These are phyloP conservation scores for Epinephelus lanceolatus DNA, from an alignment of 2,113 vertebrate species.

Conservation along the genomic window DNA sequence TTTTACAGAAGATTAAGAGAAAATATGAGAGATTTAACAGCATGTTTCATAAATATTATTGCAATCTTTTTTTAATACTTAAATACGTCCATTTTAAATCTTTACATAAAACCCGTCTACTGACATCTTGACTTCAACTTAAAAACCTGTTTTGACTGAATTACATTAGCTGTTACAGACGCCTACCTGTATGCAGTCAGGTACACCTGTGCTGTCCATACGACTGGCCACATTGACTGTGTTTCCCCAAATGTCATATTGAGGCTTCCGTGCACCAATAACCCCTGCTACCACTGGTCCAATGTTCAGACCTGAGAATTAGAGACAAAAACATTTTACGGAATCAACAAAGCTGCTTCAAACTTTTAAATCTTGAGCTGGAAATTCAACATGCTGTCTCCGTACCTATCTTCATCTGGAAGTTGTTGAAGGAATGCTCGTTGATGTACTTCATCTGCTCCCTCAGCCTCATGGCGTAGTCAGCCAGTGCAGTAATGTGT, in stretches of 20 bases:
- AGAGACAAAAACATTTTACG: neutral
- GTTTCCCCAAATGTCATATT: constrained; percentile 98
- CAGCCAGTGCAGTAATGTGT: constrained; percentile 91
- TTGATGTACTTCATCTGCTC: constrained; percentile 97
- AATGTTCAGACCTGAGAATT: constrained; percentile 90
- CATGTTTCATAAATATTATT: too few species aligned
- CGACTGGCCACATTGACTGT: constrained; percentile 97
- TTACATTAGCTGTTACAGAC: neutral
- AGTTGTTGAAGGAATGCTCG: constrained; percentile 96
- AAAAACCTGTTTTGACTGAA: too few species aligned
- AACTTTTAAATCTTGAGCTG: neutral
- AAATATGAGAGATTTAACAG: too few species aligned
- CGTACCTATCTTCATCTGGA: constrained; percentile 96
- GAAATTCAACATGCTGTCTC: neutral
- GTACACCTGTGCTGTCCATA: constrained; percentile 97
- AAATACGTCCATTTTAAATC: neutral
- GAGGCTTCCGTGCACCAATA: constrained; percentile 94
- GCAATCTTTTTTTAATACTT: neutral
- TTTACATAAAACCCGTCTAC: neutral
- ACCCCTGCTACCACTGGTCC: constrained; percentile 96
- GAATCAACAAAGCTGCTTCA: neutral
- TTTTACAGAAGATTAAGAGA: too few species aligned
- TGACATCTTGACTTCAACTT: neutral
- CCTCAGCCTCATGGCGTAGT: constrained; percentile 94
- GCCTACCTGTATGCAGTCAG: constrained; percentile 93